Base-by-base conservation (phyloP, 2,797 vertebrate genomes). In the Lithobates sylvaticus region DNA sequence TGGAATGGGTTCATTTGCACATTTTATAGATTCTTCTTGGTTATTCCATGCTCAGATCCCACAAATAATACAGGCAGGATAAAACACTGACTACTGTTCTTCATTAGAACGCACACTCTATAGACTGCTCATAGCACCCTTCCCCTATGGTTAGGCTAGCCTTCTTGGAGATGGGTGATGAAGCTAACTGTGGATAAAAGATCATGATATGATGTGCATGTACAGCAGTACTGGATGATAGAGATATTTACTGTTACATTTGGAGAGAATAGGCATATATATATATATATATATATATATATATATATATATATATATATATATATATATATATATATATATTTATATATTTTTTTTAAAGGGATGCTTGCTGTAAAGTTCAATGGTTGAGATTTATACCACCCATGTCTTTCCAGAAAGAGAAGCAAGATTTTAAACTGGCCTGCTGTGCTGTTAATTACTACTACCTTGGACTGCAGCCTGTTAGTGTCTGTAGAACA, bases 1-100 rank as follows among this genome's bases (percentile, higher is more conserved):
- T 81, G 64, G 84, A 75, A 85, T 74, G n/a, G 39, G 23, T 75
- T 61, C 54, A 47, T 72, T 54, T 72, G 70, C 16, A 73, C 78
- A 81, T 81, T 80, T 81, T 80, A 85, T 58, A 76, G 78, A 85
- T 85, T 80, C 84, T 81, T 85, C 68, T 85, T 79, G 76, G 69
- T 79, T 85, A 79, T 74, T 67, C 76, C 58, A 61, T 73, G 36
- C 68, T 85, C 32, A 65, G 54, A 69, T 73, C 39, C 58, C 58
- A 85, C 68, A 73, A 78, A 50, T 65, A 58, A 58, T 61, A 23
- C 54, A 58, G 23, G 50, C 69, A 73, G 42, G 29, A 21, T 76
- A 79, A 73, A 76, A 68, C 10, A 68, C 54, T 39, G 50, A 73
- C 76, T 85, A 69, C 50, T 64, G 75, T 54, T 61, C 54, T 61